Percentiles rank a stretch among this genome's conserved stretches.
Conservation (phyloP, 2,113 vertebrate genomes). For the Semicossyphus pulcher region DNA sequence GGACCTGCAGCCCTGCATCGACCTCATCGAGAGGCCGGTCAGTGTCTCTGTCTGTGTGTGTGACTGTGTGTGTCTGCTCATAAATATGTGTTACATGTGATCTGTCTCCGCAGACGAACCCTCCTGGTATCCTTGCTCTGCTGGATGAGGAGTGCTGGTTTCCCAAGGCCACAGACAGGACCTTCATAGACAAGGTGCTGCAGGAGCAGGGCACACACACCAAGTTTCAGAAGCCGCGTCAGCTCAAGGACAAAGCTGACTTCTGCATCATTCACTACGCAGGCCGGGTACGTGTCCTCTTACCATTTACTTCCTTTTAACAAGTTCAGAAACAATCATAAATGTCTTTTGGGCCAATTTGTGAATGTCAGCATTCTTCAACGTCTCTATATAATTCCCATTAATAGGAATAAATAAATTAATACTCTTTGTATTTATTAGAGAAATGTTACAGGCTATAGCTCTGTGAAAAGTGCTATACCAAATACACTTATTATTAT, state of each 20-base stretch:
- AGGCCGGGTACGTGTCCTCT: conserved; percentile 91
- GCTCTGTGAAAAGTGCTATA: too few relatives aligned
- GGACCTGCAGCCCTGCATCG: conserved; percentile 97
- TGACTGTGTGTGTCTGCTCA: neutral
- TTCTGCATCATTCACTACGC: conserved; percentile 97
- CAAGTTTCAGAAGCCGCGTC: conserved; percentile 96
- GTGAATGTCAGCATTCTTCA: too few relatives aligned
- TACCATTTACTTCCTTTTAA: too few relatives aligned
- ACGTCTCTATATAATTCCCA: too few relatives aligned
- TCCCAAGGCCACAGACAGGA: conserved; percentile 97
- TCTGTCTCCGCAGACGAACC: conserved; percentile 87
- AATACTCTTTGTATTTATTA: too few relatives aligned
- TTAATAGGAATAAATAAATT: too few relatives aligned
- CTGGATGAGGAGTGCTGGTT: conserved; percentile 99
- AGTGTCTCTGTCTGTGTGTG: conserved; percentile 50
- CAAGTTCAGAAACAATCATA: too few relatives aligned
- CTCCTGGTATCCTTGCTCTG: conserved; percentile 94
- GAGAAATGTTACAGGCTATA: too few relatives aligned
- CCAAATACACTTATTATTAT: too few relatives aligned
- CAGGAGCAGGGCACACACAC: conserved; percentile 91
- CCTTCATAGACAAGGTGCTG: conserved; percentile 94
- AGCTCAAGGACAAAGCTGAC: conserved; percentile 97
- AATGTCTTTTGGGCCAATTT: too few relatives aligned
- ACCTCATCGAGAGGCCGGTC: conserved; percentile 95
- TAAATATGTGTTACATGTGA: neutral